Base-by-base conservation (phyloP, 2,113 vertebrate genomes). In the Numida meleagris region DNA sequence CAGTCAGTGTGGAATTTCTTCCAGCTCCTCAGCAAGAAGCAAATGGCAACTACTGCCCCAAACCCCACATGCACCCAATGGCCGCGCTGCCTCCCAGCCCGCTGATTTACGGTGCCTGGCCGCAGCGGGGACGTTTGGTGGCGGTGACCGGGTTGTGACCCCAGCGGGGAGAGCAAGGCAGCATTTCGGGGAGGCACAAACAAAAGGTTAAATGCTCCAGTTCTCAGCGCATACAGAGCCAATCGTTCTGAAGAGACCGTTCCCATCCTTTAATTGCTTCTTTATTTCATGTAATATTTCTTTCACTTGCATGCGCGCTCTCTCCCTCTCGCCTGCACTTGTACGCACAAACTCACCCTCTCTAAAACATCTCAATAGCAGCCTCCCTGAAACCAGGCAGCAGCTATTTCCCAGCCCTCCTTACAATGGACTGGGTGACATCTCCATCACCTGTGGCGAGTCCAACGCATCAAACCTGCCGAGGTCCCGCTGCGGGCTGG, bases 81-180 rank as follows among this genome's bases (percentile, higher is more conserved):
- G 84, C 89, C 95, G 88, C 1, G 90, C 96, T 81, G 80, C 80
- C 27, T 86, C 84, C 90, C 18, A 73, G 76, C 34, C 4, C 3
- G 1, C 82, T 98, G 98, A 99, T 98, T 97, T 98, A 98, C 88
- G 57, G 97, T 67, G 81, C 96, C 95, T 96, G 98, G 98, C 97
- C 96, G 42, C 38, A 43, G 89, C 67, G 92, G 85, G 98, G 97
- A 97, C 96, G 95, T 97, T 96, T 82, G 97, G 98, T 97, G 98
- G 97, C 95, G 97, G 96, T 95, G 98, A 98, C 98, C 98, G 91
- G 96, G 25, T 94, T 95, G 94, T 98, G 98, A 99, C 98, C 98
- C 97, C 95, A 7, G 94, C 71, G 89, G 96, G 89, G 96, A 97
- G 97, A 98, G 95, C 80, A 95, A 98, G 98, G 95, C 96, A 77